Evolutionary conservation across 2,888 invertebrate genomes (phyloP).

Genomic region (Eristalis intricaria): DNA sequence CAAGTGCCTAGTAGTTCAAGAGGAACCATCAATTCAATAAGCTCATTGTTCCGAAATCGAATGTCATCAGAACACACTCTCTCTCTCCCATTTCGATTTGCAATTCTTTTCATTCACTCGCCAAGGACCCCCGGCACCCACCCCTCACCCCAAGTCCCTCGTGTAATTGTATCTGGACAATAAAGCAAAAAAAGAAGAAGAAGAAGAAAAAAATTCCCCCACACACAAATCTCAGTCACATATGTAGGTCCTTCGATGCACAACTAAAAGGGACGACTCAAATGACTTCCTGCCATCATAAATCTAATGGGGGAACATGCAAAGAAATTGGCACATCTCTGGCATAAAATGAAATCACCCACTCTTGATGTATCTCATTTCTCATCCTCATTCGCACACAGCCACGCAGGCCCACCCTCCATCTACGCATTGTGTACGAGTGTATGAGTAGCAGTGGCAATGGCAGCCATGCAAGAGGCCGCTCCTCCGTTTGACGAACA

Average conservation of each 20-base stretch:
- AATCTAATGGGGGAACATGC: conserved; percentile 65
- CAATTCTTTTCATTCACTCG: conserved; percentile 4
- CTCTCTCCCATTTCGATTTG: neutral
- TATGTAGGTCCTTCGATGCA: conserved; percentile 39
- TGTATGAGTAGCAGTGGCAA: neutral
- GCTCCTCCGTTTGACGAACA: conserved; percentile 60
- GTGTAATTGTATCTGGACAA: conserved; percentile 35
- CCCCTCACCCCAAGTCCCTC: neutral
- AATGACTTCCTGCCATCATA: conserved; percentile 72
- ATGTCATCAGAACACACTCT: neutral
- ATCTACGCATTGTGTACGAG: conserved; percentile 39
- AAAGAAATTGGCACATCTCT: conserved; percentile 71
- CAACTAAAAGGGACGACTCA: conserved; percentile 53
- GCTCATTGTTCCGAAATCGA: neutral
- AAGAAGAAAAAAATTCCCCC: neutral
- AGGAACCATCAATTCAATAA: conserved; percentile 1
- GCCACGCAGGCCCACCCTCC: neutral
- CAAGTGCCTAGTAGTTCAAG: neutral
- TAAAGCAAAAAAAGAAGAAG: neutral
- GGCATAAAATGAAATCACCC: conserved; percentile 69
- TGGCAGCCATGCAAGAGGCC: conserved; percentile 41
- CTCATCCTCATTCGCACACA: conserved; percentile 47
- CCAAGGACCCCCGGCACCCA: neutral
- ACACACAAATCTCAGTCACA: conserved; percentile 48
- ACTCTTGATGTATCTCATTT: conserved; percentile 64